Base-by-base conservation (phyloP, 2,888 invertebrate genomes). In the Actias luna region DNA sequence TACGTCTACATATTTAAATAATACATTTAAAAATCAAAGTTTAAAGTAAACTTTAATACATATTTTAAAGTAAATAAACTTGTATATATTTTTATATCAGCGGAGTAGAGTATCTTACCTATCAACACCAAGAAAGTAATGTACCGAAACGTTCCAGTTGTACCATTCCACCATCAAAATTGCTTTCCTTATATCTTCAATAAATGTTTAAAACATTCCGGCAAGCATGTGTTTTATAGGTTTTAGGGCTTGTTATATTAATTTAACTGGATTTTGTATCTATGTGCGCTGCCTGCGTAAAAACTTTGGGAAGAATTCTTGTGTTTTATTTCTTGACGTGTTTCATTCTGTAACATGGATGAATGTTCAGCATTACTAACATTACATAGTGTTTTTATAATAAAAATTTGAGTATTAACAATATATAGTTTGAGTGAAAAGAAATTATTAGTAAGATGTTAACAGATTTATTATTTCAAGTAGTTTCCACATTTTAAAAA, bases 221-320 rank as follows among this genome's bases (percentile, higher is more conserved):
- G 86, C 85, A 86, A 92, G 89, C 91, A 91, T 91, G 91, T 92
- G 89, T 90, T 90, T 90, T 90, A 92, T 91, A 79, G 83, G 74
- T 83, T 86, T 87, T 84, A 90, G 84, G 80, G 87, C 84, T 86
- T 89, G 89, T 89, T 90, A 83, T 88, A 89, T 89, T 88, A 87
- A 85, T 87, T 84, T 84, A 79, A 83, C 80, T 75, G 82, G 77
- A 82, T 83, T 81, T 70, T 70, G 58, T 73, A 77, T 74, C 74
- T 69, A 76, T 68, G 61, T 65, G 64, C 65, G 42, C 18, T 29
- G 58, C 27, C 31, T 39, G 29, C 55, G 29, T 2, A 55, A 55
- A 29, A 55, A 29, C 29, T 55, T 55, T 50, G 22, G 12, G 25
- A 50, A 50, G 46, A 2, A 50, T 50, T 25, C 25, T 50, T 50